Conservation (phyloP, 2,888 invertebrate species). For the Campaea margaritaria region DNA sequence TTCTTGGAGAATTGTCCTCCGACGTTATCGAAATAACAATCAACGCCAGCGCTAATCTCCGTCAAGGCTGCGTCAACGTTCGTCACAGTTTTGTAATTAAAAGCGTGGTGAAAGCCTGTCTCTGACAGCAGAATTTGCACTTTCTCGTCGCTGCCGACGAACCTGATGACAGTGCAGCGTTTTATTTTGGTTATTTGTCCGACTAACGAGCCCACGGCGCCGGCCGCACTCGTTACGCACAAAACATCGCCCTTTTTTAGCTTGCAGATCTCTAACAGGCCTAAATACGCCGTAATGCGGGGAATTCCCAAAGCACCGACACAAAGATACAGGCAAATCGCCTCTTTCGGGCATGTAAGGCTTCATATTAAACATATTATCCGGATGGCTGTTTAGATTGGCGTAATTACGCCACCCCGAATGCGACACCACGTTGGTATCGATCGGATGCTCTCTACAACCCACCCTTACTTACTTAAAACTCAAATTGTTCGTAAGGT, state of each 20-base stretch:
- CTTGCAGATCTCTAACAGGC: conserved; percentile 83
- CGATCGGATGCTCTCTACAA: conserved; percentile 86
- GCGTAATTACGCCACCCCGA: conserved; percentile 87
- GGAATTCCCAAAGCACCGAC: conserved; percentile 87
- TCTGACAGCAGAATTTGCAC: conserved; percentile 85
- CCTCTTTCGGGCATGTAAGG: conserved; percentile 77
- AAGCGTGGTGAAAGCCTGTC: conserved; percentile 87
- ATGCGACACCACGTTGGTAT: conserved; percentile 83
- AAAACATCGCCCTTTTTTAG: conserved; percentile 87
- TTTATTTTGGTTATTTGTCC: conserved; percentile 87
- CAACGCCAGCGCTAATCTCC: conserved; percentile 86
- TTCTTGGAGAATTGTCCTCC: too few relatives aligned
- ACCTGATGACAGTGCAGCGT: conserved; percentile 64
- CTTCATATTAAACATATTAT: conserved; percentile 50
- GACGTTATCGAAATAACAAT: conserved; percentile 90
- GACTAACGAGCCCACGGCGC: conserved; percentile 88
- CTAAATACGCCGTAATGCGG: conserved; percentile 69
- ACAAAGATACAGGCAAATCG: conserved; percentile 75
- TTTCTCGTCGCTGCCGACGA: conserved; percentile 87
- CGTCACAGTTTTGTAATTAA: conserved; percentile 88
- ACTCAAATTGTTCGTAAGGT: conserved; percentile 59
- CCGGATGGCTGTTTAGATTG: conserved; percentile 47
- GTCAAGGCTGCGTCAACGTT: conserved; percentile 71
- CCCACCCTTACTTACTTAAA: conserved; percentile 74
- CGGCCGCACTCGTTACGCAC: conserved; percentile 88